Percentiles rank a stretch among this genome's conserved stretches.
These are phyloP conservation scores for Gambelia wislizenii DNA, from an alignment of 2,797 vertebrate genomes.

Conservation along the genomic window DNA sequence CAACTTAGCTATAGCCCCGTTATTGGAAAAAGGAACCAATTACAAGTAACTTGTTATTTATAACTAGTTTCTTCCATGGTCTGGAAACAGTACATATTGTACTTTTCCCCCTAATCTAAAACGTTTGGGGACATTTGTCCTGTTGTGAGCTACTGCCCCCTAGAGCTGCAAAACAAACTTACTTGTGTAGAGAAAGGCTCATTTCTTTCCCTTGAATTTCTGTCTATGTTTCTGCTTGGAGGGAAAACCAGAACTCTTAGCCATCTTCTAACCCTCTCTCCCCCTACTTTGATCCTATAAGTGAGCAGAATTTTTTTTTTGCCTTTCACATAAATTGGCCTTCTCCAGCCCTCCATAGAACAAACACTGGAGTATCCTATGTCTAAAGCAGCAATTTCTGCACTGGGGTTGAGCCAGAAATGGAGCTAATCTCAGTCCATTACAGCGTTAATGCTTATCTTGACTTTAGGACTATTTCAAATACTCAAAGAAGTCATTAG, in stretches of 20 bases:
- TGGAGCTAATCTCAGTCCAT: slow-evolving; percentile 70
- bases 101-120: neutral
- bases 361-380: slow-evolving; percentile 51
- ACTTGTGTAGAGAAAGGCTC: neutral
- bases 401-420: slow-evolving; percentile 56
- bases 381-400: slow-evolving; percentile 40
- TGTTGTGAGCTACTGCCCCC: slow-evolving; percentile 68
- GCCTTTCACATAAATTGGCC: neutral
- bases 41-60: neutral
- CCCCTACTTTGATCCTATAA: neutral
- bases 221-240: neutral
- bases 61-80: neutral
- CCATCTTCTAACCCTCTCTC: neutral
- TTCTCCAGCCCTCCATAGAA: neutral
- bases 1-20: neutral
- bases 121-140: fast-evolving
- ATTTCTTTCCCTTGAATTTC: neutral
- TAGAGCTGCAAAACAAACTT: slow-evolving; percentile 45
- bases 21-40: neutral
- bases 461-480: slow-evolving; percentile 70
- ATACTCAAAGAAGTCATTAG: slow-evolving; percentile 64
- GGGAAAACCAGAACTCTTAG: neutral
- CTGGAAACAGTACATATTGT: fast-evolving
- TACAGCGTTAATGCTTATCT: slow-evolving; percentile 70
- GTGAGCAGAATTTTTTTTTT: slow-evolving; percentile 13